Percentiles rank a stretch among this genome's conserved stretches.
phyloP scores from a whole-genome alignment of 2,797 vertebrate species.

The Dendrocincla tyrannina region DNA sequence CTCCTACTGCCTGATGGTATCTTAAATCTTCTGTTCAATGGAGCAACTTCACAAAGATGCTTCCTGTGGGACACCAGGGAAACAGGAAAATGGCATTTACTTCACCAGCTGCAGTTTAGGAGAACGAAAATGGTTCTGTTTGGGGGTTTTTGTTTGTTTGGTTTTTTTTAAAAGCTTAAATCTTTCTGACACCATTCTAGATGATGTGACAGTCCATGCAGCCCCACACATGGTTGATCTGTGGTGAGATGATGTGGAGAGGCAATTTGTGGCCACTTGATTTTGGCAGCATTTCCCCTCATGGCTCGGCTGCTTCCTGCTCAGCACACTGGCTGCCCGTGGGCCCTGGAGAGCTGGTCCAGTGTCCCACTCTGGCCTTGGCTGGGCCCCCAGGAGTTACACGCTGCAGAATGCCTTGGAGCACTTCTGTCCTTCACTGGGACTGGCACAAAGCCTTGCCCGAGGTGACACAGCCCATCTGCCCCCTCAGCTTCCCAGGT shows the following conservation, averaged over 20 bases:
- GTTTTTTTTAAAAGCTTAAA: neutral
- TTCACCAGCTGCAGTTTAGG: neutral
- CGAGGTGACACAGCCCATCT: neutral
- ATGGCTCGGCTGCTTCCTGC: neutral
- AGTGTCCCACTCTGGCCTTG: neutral
- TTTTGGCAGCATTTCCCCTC: neutral
- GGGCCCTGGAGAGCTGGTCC: neutral
- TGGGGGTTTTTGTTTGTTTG: too few species aligned
- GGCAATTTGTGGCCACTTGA: neutral
- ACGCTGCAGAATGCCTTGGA: neutral
- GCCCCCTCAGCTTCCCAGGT: neutral
- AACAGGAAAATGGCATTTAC: neutral
- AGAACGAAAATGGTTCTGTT: neutral
- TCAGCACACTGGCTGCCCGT: neutral
- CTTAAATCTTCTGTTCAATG: constrained; percentile 40
- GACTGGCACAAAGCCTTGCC: neutral
- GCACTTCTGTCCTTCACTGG: neutral
- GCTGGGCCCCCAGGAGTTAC: neutral
- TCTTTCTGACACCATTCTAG: neutral
- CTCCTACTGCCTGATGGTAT: neutral
- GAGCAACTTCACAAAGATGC: constrained; percentile 16
- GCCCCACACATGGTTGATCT: accelerated
- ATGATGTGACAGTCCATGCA: neutral
- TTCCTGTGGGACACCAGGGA: constrained; percentile 9
- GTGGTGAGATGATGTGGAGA: neutral